These are phyloP conservation scores for Drosophila neonasuta DNA, from an alignment of 2,888 invertebrate genomes.

Conservation along the genomic window DNA sequence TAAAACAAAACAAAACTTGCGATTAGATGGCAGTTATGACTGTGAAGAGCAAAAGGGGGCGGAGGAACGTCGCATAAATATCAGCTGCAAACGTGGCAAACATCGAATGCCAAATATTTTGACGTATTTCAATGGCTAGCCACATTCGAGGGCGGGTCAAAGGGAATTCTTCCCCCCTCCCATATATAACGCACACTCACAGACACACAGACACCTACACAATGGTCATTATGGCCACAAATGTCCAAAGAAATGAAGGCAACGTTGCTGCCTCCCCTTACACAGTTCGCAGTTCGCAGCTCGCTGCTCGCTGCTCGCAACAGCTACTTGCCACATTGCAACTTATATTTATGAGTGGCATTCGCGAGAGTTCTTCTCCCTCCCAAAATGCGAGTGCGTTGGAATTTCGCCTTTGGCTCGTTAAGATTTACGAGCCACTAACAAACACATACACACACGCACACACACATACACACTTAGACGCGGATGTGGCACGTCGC, in stretches of 20 bases:
- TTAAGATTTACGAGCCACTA: conserved; percentile 74
- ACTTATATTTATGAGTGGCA: conserved; percentile 72
- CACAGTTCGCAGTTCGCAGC: too few species aligned
- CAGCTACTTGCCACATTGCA: conserved; percentile 56
- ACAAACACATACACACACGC: conserved; percentile 39
- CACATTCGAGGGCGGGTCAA: background rate
- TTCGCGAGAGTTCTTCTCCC: conserved; percentile 50
- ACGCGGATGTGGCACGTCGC: conserved; percentile 54
- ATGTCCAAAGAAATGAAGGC: conserved; percentile 62
- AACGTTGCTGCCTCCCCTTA: background rate
- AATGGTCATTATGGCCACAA: conserved; percentile 72
- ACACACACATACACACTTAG: conserved; percentile 12
- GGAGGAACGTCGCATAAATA: conserved; percentile 50
- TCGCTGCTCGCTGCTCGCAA: background rate
- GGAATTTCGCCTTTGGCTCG: conserved; percentile 76
- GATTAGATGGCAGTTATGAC: conserved; percentile 74
- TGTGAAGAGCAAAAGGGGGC: conserved; percentile 32
- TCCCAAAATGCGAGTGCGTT: conserved; percentile 53
- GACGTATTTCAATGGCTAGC: conserved; percentile 67
- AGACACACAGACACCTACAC: conserved; percentile 35
- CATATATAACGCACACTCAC: conserved; percentile 14
- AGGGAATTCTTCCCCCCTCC: background rate
- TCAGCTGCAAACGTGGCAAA: conserved; percentile 64
- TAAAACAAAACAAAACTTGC: conserved; percentile 76
- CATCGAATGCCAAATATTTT: conserved; percentile 79